phyloP scores from a whole-genome alignment of 1,140 invertebrate genomes.

The Drosophila sproati region DNA sequence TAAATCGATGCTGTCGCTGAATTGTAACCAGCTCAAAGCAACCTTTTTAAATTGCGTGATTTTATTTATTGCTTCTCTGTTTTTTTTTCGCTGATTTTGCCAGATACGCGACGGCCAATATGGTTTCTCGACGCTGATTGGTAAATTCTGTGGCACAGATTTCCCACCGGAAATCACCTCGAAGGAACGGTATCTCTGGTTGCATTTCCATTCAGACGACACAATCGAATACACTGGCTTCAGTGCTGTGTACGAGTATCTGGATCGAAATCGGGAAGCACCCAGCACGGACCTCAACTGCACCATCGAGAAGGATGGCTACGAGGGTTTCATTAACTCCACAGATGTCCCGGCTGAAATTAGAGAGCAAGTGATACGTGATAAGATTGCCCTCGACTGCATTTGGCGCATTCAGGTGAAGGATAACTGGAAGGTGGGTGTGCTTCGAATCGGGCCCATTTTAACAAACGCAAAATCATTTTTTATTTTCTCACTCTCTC shows the following conservation, averaged over 20 bases:
- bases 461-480: background rate
- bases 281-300: slow-evolving; percentile 82
- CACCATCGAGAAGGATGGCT: slow-evolving; percentile 72
- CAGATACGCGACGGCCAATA: slow-evolving; percentile 91
- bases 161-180: slow-evolving; percentile 92
- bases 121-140: slow-evolving; percentile 90
- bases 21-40: slow-evolving; percentile 15
- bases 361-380: slow-evolving; percentile 66
- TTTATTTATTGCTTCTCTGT: slow-evolving; percentile 7
- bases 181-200: slow-evolving; percentile 91
- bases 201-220: slow-evolving; percentile 93
- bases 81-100: background rate
- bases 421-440: slow-evolving; percentile 88
- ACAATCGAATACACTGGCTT: slow-evolving; percentile 94
- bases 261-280: slow-evolving; percentile 86
- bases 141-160: slow-evolving; percentile 90
- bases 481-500: background rate
- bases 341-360: slow-evolving; percentile 74
- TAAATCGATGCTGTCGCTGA: slow-evolving; percentile 8
- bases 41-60: slow-evolving; percentile 16
- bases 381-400: slow-evolving; percentile 89
- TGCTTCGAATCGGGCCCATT: background rate
- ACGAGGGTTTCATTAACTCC: slow-evolving; percentile 76
- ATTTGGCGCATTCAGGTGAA: slow-evolving; percentile 91
- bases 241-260: slow-evolving; percentile 90